Evolutionary conservation across 2,113 vertebrate genomes (phyloP), one percentile per base, ranked within the genome.

Genomic region (Chloebia gouldiae): DNA sequence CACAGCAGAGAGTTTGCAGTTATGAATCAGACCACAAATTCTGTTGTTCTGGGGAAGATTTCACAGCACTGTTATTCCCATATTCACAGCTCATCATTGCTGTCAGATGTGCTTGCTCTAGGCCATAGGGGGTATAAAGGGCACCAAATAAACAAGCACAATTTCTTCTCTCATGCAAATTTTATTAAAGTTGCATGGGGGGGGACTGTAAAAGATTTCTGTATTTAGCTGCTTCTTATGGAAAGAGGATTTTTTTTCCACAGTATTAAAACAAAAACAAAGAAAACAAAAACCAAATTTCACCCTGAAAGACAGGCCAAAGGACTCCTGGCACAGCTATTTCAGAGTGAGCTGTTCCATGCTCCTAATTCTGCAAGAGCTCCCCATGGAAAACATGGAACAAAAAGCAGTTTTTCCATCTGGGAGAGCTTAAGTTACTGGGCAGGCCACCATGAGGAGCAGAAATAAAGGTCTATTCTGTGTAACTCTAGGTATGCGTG

Each of bases 151-250:
- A 93, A 94, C 50, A 87, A 91, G 35, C 37, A 77, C 19, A 81
- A n/a, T 77, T 92, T 87, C 90, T 87, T 95, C 81, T 89, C n/a
- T 85, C 87, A 83, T 91, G 84, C 75, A 80, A 86, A 90, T 95
- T 95, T 80, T 88, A 88, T 95, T 96, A 72, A 50, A 73, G 78
- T 64, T 85, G 59, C 70, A 70, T 65, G 42, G 50, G 50, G 50
- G 50, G 44, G 33, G 27, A 35, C 50, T 90, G 50, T 60, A 82
- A 87, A 92, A 91, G 20, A 45, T 79, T 77, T 93, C 69, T 81
- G 45, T 71, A 61, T 79, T 87, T 92, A 94, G 75, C 30, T 93
- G 25, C 25, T 87, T 71, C 75, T 77, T 94, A 72, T 66, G 59
- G 79, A 95, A 92, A 91, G 17, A 81, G 10, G n/a, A 69, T 23